Percentiles rank a stretch among this genome's conserved stretches.
Evolutionary conservation across 1,140 invertebrate genomes (phyloP).

Genomic region (Rhyacophila brunnea): DNA sequence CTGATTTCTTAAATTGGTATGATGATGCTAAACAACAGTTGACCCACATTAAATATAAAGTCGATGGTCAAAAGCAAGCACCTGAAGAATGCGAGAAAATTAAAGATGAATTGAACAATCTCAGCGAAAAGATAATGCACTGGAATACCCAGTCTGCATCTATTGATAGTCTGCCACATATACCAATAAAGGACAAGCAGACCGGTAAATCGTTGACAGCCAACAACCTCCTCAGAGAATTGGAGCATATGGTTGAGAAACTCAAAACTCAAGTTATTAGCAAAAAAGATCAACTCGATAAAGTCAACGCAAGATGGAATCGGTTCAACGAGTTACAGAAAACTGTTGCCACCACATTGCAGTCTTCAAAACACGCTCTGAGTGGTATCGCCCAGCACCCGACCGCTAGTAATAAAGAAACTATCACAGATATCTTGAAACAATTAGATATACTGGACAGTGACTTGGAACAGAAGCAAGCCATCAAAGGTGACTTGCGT

Average conservation of each 20-base stretch:
- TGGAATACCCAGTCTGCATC: constrained; percentile 68
- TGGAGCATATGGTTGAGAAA: constrained; percentile 66
- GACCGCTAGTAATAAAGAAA: constrained; percentile 59
- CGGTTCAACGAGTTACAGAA: constrained; percentile 68
- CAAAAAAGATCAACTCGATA: constrained; percentile 66
- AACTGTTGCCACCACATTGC: constrained; percentile 61
- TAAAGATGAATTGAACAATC: constrained; percentile 64
- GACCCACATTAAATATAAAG: constrained; percentile 75
- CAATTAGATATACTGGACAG: constrained; percentile 51
- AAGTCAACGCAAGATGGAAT: constrained; percentile 66
- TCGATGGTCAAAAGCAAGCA: constrained; percentile 69
- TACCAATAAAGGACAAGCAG: constrained; percentile 67
- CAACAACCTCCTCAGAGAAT: constrained; percentile 65
- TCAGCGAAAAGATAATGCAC: constrained; percentile 63
- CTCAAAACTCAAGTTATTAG: constrained; percentile 63
- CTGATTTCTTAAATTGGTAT: constrained; percentile 77
- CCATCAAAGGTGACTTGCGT: constrained; percentile 48
- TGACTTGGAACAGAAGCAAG: constrained; percentile 50
- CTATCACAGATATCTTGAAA: constrained; percentile 58
- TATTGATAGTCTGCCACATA: constrained; percentile 66
- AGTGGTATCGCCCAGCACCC: constrained; percentile 57
- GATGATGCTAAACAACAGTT: constrained; percentile 78
- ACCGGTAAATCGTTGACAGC: constrained; percentile 68
- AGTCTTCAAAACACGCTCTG: constrained; percentile 57
- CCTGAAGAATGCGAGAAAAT: constrained; percentile 65